Percentiles rank a stretch among this genome's conserved stretches.
Conservation (phyloP, 2,113 vertebrate species). For the Apodemus speciosus region DNA sequence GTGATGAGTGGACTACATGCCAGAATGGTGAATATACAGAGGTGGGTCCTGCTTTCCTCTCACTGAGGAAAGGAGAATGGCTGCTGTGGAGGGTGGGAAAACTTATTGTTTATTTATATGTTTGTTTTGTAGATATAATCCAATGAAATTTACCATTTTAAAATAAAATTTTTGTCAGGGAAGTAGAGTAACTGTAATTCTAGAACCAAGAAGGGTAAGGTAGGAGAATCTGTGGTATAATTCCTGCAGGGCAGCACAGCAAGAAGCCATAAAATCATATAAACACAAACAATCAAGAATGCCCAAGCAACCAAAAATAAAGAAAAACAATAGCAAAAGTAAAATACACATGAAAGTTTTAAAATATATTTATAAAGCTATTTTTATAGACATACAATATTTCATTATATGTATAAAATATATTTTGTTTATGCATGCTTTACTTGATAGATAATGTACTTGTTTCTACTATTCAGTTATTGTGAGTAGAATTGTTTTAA, state of each 20-base stretch:
- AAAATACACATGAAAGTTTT: neutral
- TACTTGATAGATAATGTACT: neutral
- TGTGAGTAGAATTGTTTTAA: neutral
- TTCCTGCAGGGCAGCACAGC: neutral
- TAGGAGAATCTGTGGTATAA: neutral
- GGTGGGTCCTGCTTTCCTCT: neutral
- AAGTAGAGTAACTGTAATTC: neutral
- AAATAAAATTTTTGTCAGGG: neutral
- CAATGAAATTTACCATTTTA: neutral
- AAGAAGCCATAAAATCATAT: neutral
- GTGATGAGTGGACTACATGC: neutral
- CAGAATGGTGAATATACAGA: neutral
- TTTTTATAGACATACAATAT: neutral
- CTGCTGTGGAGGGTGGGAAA: neutral
- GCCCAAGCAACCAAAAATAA: neutral
- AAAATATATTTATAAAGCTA: constrained; percentile 19
- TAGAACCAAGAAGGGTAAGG: neutral
- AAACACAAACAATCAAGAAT: neutral
- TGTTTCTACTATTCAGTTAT: neutral
- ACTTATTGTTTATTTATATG: neutral
- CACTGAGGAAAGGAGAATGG: neutral
- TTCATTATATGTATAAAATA: neutral
- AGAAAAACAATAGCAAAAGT: neutral
- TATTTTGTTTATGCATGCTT: neutral
- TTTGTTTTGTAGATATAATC: neutral